These are phyloP conservation scores for Acanthis flammea DNA, from an alignment of 2,797 vertebrate species.

Conservation along the genomic window DNA sequence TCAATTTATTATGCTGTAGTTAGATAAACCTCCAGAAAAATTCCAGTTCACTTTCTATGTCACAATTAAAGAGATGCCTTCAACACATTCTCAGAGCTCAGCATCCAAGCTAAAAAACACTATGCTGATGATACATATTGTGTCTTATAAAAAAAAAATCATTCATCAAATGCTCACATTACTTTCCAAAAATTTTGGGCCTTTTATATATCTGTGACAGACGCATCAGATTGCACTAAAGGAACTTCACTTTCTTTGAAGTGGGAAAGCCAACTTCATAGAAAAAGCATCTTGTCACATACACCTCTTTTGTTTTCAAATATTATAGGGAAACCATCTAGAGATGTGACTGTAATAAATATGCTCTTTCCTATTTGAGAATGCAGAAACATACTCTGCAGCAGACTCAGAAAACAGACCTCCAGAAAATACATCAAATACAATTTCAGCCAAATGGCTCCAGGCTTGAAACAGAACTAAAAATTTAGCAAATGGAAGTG, in stretches of 20 bases:
- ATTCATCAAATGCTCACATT: not conserved
- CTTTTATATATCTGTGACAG: not conserved
- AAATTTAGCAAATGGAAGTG: slow-evolving; percentile 40
- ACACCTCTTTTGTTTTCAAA: not conserved
- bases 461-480: slow-evolving; percentile 34
- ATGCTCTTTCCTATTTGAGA: not conserved
- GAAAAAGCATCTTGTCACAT: not conserved
- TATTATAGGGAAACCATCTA: not conserved
- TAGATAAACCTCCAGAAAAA: not conserved
- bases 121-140: not conserved
- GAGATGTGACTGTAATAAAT: not conserved
- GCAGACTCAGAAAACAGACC: not conserved
- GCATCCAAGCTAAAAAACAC: not conserved
- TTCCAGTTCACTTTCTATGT: not conserved
- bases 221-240: not conserved
- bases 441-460: not conserved
- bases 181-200: not conserved
- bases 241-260: not conserved
- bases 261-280: not conserved
- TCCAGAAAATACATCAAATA: not conserved
- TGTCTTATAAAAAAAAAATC: not conserved
- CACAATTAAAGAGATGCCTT: not conserved
- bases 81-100: not conserved
- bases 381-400: not conserved
- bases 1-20: not conserved